A percentile compares a stretch with the other conserved stretches of the same genome.
Evolutionary conservation across 2,797 vertebrate species (phyloP).

Genomic region (Melanotaenia boesemani): DNA sequence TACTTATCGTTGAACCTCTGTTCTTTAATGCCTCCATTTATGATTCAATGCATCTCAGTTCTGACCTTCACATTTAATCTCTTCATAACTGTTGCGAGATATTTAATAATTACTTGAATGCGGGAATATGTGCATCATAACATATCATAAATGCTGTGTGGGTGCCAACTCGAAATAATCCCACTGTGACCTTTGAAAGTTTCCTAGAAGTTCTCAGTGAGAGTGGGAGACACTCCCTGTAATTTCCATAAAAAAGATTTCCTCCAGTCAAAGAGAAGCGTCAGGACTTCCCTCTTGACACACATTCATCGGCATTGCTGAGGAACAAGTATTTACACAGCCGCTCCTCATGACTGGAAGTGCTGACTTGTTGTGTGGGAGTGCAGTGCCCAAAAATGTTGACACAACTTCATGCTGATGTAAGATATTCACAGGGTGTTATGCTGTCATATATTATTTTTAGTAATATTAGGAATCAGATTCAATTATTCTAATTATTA

Average conservation of each 20-base stretch:
- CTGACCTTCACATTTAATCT: constrained; percentile 53
- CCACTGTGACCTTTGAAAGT: constrained; percentile 41
- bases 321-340: constrained; percentile 58
- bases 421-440: constrained; percentile 48
- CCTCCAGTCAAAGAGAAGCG: constrained; percentile 22
- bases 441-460: constrained; percentile 28
- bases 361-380: constrained; percentile 61
- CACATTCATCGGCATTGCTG: constrained; percentile 63
- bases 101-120: constrained; percentile 30
- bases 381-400: constrained; percentile 37
- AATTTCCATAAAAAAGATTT: constrained; percentile 36
- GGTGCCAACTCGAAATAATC: constrained; percentile 25
- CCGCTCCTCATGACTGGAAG: constrained; percentile 71
- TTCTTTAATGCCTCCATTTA: constrained; percentile 27
- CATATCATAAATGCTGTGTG: constrained; percentile 24
- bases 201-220: constrained; percentile 56
- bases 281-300: constrained; percentile 37
- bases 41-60: constrained; percentile 63
- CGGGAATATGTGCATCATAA: constrained; percentile 26
- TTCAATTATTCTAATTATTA: neutral
- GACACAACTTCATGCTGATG: constrained; percentile 63
- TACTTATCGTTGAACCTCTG: constrained; percentile 35
- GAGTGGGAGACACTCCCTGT: constrained; percentile 58
- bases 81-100: constrained; percentile 45
- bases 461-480: constrained; percentile 41